Percentiles rank a stretch among this genome's conserved stretches.
These are phyloP conservation scores for Xiphophorus maculatus DNA, from an alignment of 2,113 vertebrate genomes.

Conservation along the genomic window DNA sequence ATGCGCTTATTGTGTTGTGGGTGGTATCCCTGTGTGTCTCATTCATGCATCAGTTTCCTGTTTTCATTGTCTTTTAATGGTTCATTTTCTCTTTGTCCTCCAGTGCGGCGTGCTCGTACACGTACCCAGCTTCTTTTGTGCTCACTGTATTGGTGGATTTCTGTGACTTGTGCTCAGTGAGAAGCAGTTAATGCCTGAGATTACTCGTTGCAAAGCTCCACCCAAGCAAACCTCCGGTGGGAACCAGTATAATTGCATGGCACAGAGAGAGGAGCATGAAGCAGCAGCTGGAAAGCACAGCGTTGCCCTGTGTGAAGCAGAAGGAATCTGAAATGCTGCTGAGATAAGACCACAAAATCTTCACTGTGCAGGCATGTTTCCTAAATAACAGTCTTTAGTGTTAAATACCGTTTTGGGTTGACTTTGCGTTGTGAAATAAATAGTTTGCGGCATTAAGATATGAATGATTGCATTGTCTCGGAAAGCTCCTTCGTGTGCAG, in stretches of 20 bases:
- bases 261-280: slow-evolving; percentile 59
- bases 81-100: slow-evolving; percentile 51
- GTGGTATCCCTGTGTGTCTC: slow-evolving; percentile 42
- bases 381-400: slow-evolving; percentile 43
- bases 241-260: slow-evolving; percentile 72
- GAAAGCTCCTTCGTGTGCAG: not conserved
- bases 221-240: slow-evolving; percentile 68
- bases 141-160: slow-evolving; percentile 47
- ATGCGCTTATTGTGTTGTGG: slow-evolving; percentile 30
- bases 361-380: slow-evolving; percentile 15
- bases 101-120: slow-evolving; percentile 30
- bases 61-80: slow-evolving; percentile 25
- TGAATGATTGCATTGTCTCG: slow-evolving; percentile 12
- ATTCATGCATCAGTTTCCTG: slow-evolving; percentile 50
- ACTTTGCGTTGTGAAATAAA: slow-evolving; percentile 17
- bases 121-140: slow-evolving; percentile 28
- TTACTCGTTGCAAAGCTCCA: slow-evolving; percentile 66
- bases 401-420: slow-evolving; percentile 46
- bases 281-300: slow-evolving; percentile 65
- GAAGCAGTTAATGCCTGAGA: slow-evolving; percentile 62
- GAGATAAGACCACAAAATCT: slow-evolving; percentile 47
- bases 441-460: slow-evolving; percentile 16
- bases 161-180: slow-evolving; percentile 45
- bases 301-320: slow-evolving; percentile 36
- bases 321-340: slow-evolving; percentile 52